Conservation (phyloP, 2,113 vertebrate species). For the Machaerirhynchus nigripectus region DNA sequence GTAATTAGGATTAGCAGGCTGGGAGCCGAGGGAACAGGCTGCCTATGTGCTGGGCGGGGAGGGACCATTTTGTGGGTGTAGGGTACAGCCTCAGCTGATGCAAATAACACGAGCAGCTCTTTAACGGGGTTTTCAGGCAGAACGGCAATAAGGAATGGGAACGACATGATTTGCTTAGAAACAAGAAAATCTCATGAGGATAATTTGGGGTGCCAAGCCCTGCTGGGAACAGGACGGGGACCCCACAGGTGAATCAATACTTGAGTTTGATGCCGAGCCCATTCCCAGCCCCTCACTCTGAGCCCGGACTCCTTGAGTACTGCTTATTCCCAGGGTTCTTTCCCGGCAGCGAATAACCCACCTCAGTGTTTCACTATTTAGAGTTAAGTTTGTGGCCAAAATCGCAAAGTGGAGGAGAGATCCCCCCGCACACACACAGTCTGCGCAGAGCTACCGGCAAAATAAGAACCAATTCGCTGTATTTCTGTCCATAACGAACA, state of each 20-base stretch:
- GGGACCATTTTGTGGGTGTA: conserved; percentile 28
- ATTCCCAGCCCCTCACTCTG: background rate
- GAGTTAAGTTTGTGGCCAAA: background rate
- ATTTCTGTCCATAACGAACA: background rate
- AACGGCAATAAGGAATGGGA: background rate
- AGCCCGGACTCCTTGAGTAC: background rate
- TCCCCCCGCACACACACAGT: too few relatives aligned
- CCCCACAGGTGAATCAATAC: background rate
- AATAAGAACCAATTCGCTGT: fast-evolving
- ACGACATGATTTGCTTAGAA: background rate
- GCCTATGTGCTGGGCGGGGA: background rate
- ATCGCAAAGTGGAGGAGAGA: background rate
- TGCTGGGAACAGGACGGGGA: background rate
- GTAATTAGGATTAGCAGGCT: conserved; percentile 22
- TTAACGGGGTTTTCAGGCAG: background rate
- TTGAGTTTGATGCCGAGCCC: background rate
- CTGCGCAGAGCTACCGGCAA: background rate
- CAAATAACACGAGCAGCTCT: background rate
- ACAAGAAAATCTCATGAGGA: background rate
- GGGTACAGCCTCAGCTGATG: background rate
- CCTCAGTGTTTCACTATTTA: background rate
- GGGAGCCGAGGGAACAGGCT: background rate
- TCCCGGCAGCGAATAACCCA: background rate
- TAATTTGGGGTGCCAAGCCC: background rate
- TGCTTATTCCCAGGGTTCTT: background rate